Conservation (phyloP, 2,888 invertebrate genomes). For the Dryadula phaetusa region DNA sequence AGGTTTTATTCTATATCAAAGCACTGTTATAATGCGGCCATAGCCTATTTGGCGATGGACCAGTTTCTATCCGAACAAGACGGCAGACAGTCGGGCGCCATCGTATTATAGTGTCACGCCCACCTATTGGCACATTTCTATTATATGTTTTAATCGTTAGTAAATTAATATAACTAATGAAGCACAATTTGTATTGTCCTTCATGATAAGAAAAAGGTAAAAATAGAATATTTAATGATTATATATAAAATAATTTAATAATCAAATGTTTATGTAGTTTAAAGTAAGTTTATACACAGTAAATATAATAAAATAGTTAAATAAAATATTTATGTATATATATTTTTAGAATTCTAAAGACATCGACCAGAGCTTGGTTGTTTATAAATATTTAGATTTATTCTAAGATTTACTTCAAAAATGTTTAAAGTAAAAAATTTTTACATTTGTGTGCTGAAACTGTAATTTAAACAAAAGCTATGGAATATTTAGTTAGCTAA, state of each 20-base stretch:
- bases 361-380: too few relatives aligned
- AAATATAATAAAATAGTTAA: background rate
- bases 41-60: conserved; percentile 44
- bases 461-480: background rate
- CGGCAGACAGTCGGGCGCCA: conserved; percentile 78
- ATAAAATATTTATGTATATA: too few relatives aligned
- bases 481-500: background rate
- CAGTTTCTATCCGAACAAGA: conserved; percentile 48
- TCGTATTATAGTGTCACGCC: conserved; percentile 55
- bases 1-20: background rate
- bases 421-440: too few relatives aligned
- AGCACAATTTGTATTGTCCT: background rate
- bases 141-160: conserved; percentile 9
- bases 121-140: conserved; percentile 44
- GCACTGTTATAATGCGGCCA: conserved; percentile 9
- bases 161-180: background rate
- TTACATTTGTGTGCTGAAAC: background rate
- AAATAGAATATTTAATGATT: background rate
- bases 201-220: background rate
- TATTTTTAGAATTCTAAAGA: too few relatives aligned
- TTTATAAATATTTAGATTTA: too few relatives aligned
- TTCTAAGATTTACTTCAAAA: too few relatives aligned
- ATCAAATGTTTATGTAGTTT: too few relatives aligned
- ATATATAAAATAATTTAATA: too few relatives aligned
- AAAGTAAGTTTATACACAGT: too few relatives aligned